A percentile compares a stretch with the other conserved stretches of the same genome.
Conservation (phyloP, 2,113 vertebrate genomes). For the Pterocles gutturalis region DNA sequence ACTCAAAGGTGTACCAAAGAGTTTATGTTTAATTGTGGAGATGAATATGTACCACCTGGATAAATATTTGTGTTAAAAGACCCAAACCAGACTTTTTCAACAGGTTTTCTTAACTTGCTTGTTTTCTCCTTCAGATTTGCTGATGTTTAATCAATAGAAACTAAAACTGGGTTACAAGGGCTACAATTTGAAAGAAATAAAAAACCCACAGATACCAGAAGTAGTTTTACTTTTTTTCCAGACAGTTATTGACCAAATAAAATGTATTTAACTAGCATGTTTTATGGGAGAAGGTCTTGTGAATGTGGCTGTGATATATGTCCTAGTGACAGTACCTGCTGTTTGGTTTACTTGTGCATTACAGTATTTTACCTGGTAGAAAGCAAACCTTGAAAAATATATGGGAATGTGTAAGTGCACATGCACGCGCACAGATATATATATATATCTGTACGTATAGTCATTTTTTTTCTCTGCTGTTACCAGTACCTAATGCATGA, state of each 20-base stretch:
- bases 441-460: too few relatives aligned
- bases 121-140: background rate
- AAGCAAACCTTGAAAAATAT: background rate
- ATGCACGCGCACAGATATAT: too few relatives aligned
- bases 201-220: background rate
- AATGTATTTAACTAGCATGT: background rate
- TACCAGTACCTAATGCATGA: background rate
- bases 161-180: background rate
- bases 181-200: background rate
- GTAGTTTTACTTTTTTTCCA: background rate
- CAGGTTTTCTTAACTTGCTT: background rate
- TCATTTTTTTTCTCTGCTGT: background rate
- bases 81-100: background rate
- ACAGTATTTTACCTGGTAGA: too few relatives aligned
- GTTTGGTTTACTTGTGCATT: background rate
- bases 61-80: background rate
- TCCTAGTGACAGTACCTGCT: background rate
- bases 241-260: background rate
- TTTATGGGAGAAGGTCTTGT: background rate
- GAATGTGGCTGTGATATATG: background rate
- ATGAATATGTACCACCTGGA: background rate
- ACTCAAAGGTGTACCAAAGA: background rate
- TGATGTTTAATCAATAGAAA: background rate
- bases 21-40: background rate
- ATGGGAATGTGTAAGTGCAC: background rate